Percentiles rank a stretch among this genome's conserved stretches.
phyloP scores from a whole-genome alignment of 2,797 vertebrate species.

The Cetoscarus ocellatus region DNA sequence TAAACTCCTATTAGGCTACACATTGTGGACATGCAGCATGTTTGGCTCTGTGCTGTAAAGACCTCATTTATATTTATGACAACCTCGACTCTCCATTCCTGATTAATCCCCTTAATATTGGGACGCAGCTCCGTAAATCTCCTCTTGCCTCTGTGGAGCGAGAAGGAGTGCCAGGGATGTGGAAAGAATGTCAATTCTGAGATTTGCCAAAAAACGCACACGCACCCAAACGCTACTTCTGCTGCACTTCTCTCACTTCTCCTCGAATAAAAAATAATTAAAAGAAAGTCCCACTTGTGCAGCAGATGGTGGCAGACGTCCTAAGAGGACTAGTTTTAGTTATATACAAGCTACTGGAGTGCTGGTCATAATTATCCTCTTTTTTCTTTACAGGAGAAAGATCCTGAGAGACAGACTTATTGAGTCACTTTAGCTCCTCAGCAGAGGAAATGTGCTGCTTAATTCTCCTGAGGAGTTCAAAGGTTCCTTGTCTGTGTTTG shows the following conservation, averaged over 20 bases:
- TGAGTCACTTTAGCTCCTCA: conserved; percentile 67
- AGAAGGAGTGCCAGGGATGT: conserved; percentile 62
- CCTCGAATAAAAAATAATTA: conserved; percentile 28
- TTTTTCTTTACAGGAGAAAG: conserved; percentile 53
- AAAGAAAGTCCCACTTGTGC: conserved; percentile 27
- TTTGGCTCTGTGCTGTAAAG: conserved; percentile 55
- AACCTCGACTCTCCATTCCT: conserved; percentile 77
- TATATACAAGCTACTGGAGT: conserved; percentile 63
- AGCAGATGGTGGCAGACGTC: conserved; percentile 46
- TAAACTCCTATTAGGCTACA: conserved; percentile 75
- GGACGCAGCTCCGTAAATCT: conserved; percentile 77
- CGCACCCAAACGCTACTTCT: conserved; percentile 25
- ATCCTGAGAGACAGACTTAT: conserved; percentile 52
- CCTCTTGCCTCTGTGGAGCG: conserved; percentile 58
- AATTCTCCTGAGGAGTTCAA: conserved; percentile 61
- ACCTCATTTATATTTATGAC: conserved; percentile 85
- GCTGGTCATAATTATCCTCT: conserved; percentile 64
- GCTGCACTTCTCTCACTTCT: conserved; percentile 40
- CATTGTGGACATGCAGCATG: conserved; percentile 66
- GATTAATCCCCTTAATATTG: conserved; percentile 86
- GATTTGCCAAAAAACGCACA: conserved; percentile 48
- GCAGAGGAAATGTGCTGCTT: conserved; percentile 59
- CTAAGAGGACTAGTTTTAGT: conserved; percentile 64
- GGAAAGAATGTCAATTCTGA: conserved; percentile 70
- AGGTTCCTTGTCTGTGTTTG: conserved; percentile 18